A percentile compares a stretch with the other conserved stretches of the same genome.
phyloP scores from a whole-genome alignment of 2,113 vertebrate species.

The Hippocampus guttulatus region DNA sequence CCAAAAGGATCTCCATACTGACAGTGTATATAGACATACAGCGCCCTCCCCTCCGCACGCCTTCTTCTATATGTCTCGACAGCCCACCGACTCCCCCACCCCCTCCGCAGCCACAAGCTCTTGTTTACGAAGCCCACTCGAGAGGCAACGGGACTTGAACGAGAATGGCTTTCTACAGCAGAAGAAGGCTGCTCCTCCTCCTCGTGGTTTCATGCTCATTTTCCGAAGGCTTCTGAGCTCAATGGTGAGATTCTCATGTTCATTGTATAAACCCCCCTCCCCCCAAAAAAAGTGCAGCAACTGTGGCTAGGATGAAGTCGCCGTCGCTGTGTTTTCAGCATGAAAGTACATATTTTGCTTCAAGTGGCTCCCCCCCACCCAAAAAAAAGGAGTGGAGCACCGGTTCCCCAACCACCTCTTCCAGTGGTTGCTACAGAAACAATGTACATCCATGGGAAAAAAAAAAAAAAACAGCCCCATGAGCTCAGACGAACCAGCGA shows the following conservation, averaged over 20 bases:
- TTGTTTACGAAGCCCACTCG: constrained; percentile 23
- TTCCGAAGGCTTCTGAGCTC: not conserved
- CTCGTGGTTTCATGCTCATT: constrained; percentile 3
- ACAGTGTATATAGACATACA: constrained; percentile 38
- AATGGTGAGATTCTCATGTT: too few relatives aligned
- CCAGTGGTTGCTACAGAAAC: constrained; percentile 39
- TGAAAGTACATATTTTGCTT: constrained; percentile 31
- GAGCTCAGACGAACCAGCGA: constrained; percentile 25
- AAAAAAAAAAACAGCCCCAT: constrained; percentile 29
- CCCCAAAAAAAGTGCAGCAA: not conserved
- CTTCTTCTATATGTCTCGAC: constrained; percentile 9
- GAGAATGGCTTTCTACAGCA: constrained; percentile 12
- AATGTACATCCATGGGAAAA: constrained; percentile 19
- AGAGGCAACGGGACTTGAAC: not conserved
- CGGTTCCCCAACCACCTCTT: constrained; percentile 16
- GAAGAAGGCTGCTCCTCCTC: constrained; percentile 2
- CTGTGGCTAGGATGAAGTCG: constrained; percentile 20
- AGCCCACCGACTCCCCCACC: not conserved
- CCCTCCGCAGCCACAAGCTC: not conserved
- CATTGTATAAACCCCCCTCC: too few relatives aligned
- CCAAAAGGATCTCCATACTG: constrained; percentile 46
- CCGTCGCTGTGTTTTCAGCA: constrained; percentile 17
- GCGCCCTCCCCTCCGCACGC: not conserved
- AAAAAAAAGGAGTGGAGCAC: constrained; percentile 22
- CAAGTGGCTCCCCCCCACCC: constrained; percentile 26